These are phyloP conservation scores for Galerucella nymphaeae DNA, from an alignment of 2,888 invertebrate species.

Conservation along the genomic window DNA sequence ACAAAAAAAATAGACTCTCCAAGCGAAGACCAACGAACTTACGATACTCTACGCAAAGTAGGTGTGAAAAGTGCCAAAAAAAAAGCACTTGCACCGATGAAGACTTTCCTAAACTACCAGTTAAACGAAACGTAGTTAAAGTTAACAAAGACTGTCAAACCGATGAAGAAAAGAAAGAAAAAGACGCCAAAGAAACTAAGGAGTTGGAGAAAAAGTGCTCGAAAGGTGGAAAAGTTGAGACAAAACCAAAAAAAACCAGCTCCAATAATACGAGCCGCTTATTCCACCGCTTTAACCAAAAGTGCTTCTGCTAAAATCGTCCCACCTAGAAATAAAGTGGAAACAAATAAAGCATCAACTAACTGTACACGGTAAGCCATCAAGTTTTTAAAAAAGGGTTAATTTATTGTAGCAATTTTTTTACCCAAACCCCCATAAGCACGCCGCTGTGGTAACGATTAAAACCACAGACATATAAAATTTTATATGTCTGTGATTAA, in stretches of 20 bases:
- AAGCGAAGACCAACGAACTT: slow-evolving; percentile 64
- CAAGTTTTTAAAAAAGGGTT: too few species aligned
- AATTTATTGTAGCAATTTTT: too few species aligned
- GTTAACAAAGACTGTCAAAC: slow-evolving; percentile 62
- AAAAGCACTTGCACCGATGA: slow-evolving; percentile 63
- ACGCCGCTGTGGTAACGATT: too few species aligned
- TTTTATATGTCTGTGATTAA: too few species aligned
- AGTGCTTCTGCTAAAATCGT: slow-evolving; percentile 59
- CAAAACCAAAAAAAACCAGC: slow-evolving; percentile 48
- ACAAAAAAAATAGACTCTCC: slow-evolving; percentile 60
- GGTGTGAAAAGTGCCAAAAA: slow-evolving; percentile 63
- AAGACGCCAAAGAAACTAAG: slow-evolving; percentile 54
- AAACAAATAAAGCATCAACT: slow-evolving; percentile 45
- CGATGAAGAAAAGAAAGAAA: slow-evolving; percentile 59
- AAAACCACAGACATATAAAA: too few species aligned
- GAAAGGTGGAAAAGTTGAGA: slow-evolving; percentile 48
- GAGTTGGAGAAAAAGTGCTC: neutral
- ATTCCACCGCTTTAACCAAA: slow-evolving; percentile 65
- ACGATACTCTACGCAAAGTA: slow-evolving; percentile 60
- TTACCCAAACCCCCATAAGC: too few species aligned
- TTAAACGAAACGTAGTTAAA: slow-evolving; percentile 59
- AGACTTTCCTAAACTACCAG: slow-evolving; percentile 58
- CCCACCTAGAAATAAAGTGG: slow-evolving; percentile 54
- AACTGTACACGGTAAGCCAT: slow-evolving; percentile 27
- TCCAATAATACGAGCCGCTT: slow-evolving; percentile 58